Evolutionary conservation across 2,888 invertebrate genomes (phyloP), one percentile per base, ranked within the genome.

Genomic region (Cybosia mesomella): DNA sequence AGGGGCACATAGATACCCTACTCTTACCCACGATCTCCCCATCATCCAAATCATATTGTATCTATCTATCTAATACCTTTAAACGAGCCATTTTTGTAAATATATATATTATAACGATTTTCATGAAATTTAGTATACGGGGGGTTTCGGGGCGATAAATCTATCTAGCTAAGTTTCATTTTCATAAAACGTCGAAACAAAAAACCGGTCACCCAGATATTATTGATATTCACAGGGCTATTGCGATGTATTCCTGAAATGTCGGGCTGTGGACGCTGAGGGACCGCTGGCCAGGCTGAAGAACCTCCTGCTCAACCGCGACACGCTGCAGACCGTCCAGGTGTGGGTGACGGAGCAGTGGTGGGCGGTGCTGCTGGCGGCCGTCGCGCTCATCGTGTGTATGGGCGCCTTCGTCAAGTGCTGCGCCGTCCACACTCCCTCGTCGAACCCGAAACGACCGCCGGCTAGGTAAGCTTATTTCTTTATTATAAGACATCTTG

Each of bases 321-420:
- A 98, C 82, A 99, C 99, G 2, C 95, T 99, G 74, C 96, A 97
- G 80, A 97, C 97, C 7, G 97, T 99, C 72, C 97, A 98, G 78
- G 98, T 98, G 87, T 99, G 99, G 99, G 97, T 99, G 72, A 98
- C 98, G 73, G 98, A 98, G 87, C 97, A 97, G 89, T 99, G 99
- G 99, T 99, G 99, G 98, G 97, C 97, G 8, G 99, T 99, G 78
- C 96, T 99, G 74, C 95, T 99, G 66, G 98, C 98, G 94, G 98
- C 98, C 62, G 97, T 99, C 66, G 97, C 96, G 69, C 97, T 99
- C 87, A 97, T 99, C 66, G 97, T 99, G 82, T 97, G 99, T 86
- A 99, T 99, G 99, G 99, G 98, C 66, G 95, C 98, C 69, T 99
- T 99, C 92, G 99, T 99, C 86, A 99, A 99, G 92, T 99, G 99